Evolutionary conservation across 2,797 vertebrate species (phyloP), one percentile per base, ranked within the genome.

Genomic region (Enoplosus armatus): DNA sequence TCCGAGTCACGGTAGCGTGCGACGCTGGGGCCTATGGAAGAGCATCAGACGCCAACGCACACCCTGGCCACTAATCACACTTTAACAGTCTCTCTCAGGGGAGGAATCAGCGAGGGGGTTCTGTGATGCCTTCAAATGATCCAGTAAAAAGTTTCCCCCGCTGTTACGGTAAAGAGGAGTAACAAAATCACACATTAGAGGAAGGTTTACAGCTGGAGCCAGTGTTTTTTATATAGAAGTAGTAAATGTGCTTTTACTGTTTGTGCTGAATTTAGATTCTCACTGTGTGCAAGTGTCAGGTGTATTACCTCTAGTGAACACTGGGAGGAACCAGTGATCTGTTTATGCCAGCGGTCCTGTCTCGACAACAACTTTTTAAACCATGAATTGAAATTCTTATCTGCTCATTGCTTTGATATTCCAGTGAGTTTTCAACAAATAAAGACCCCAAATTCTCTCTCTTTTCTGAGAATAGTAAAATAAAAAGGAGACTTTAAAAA

Each of bases 81-180:
- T 82, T 85, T 69, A 90, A 87, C 85, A 33, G 77, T 77, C 87
- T 77, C 82, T 91, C 83, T 74, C 68, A 70, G 72, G 83, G 78
- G 80, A 73, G 68, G 83, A 90, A 77, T 84, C 73, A 81, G 65
- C 26, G 61, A 76, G 68, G 41, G 76, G 72, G 63, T 75, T 79
- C 84, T 94, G 85, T 93, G 92, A 94, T 89, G 93, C 90, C 71
- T 79, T 72, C 77, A 83, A 88, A 82, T 90, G 89, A 92, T 87
- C 85, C 93, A 85, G 91, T 90, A 87, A 94, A 91, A 91, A 50
- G 68, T 78, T 47, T 26, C 68, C 68, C 80, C 80, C 26, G 67
- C 82, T 87, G 82, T 91, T 91, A 85, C 87, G 35, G 87, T 91
- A 89, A 92, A 89, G 62, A 88, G 64, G 64, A 68, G 77, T 66